Percentiles rank a stretch among this genome's conserved stretches.
Conservation (phyloP, 2,797 vertebrate species). For the Nothura maculosa region DNA sequence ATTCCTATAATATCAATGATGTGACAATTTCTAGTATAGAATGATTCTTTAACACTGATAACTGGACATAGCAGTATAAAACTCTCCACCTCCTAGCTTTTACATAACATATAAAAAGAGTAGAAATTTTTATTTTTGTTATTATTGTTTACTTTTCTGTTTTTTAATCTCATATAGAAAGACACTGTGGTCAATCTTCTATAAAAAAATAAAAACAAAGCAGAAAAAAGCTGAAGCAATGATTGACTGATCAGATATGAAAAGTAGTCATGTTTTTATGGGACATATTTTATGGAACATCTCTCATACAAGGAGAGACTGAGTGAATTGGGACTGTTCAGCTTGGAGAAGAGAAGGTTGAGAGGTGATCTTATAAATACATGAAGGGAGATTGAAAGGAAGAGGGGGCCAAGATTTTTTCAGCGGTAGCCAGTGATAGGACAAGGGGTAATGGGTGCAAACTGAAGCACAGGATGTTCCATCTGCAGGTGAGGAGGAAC, state of each 20-base stretch:
- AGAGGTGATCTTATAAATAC: too few species aligned
- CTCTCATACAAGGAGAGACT: too few species aligned
- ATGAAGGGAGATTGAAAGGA: too few species aligned
- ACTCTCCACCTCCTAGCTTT: neutral
- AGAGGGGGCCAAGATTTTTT: too few species aligned
- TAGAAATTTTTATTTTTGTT: neutral
- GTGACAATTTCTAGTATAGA: neutral
- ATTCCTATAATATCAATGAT: neutral
- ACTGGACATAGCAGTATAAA: neutral
- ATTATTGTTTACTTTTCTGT: neutral
- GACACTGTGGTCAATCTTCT: neutral
- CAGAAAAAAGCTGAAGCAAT: neutral
- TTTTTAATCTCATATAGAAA: neutral
- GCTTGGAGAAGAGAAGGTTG: too few species aligned
- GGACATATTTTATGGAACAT: too few species aligned
- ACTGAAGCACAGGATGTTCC: too few species aligned
- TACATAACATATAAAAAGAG: neutral
- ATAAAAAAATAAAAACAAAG: neutral
- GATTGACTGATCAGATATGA: neutral
- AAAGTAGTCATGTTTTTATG: neutral
- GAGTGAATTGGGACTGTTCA: too few species aligned
- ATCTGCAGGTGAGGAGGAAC: too few species aligned
- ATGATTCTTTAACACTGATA: neutral
- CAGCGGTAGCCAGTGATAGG: too few species aligned
- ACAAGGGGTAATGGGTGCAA: too few species aligned